Percentiles rank a stretch among this genome's conserved stretches.
Conservation (phyloP, 2,797 vertebrate species). For the Urosaurus nigricauda region DNA sequence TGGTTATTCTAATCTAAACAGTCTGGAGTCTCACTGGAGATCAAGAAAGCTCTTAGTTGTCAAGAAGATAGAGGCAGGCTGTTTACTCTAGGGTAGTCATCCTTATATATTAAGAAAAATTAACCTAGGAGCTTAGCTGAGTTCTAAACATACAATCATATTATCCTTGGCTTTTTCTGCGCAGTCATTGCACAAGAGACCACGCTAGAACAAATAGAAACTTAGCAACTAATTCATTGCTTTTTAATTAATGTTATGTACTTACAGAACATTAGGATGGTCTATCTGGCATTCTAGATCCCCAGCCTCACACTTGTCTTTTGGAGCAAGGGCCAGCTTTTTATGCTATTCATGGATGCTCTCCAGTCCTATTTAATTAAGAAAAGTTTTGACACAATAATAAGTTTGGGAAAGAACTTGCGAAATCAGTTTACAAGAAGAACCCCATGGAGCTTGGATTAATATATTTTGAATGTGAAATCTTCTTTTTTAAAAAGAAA, state of each 20-base stretch:
- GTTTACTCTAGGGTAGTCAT: background rate
- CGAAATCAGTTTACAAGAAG: conserved; percentile 10
- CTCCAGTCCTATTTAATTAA: conserved; percentile 20
- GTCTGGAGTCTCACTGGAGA: background rate
- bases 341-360: conserved; percentile 4
- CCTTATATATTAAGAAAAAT: background rate
- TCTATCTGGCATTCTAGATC: conserved; percentile 8
- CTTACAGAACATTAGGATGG: conserved; percentile 2
- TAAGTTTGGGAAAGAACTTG: background rate
- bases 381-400: background rate
- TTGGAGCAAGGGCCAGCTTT: accelerated
- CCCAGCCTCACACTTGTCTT: background rate
- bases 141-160: conserved; percentile 19
- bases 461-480: conserved; percentile 5
- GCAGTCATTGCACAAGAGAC: conserved; percentile 14
- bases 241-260: conserved; percentile 28
- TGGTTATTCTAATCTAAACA: background rate
- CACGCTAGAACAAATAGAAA: background rate
- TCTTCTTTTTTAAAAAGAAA: background rate
- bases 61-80: background rate
- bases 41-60: background rate
- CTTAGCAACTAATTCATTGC: conserved; percentile 18
- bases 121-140: background rate
- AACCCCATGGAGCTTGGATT: background rate
- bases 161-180: background rate